Conservation (phyloP, 2,797 vertebrate genomes). For the Simalia tracyae region DNA sequence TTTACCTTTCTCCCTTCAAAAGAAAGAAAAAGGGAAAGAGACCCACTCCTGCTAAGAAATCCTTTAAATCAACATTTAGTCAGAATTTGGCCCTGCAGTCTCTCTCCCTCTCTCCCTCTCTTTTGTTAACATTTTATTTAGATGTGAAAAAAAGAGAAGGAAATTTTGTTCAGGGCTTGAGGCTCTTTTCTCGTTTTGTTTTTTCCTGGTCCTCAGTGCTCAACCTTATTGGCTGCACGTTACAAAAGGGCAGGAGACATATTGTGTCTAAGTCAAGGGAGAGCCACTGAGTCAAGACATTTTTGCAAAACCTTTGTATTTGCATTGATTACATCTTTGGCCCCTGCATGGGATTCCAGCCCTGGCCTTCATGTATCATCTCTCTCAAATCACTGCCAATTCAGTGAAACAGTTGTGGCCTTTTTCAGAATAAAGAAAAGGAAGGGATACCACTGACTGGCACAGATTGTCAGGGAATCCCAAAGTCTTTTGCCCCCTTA, state of each 20-base stretch:
- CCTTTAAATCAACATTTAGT: constrained; percentile 74
- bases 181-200: constrained; percentile 69
- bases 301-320: constrained; percentile 43
- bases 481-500: background rate
- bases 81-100: constrained; percentile 67
- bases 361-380: background rate
- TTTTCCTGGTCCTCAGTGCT: constrained; percentile 71
- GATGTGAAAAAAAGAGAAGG: constrained; percentile 47
- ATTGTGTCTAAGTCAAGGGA: constrained; percentile 73
- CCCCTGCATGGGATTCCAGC: background rate
- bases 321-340: constrained; percentile 59
- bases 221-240: constrained; percentile 57
- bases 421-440: constrained; percentile 1
- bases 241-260: constrained; percentile 69
- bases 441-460: background rate
- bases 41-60: constrained; percentile 60
- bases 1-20: constrained; percentile 67
- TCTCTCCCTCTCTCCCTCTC: constrained; percentile 51
- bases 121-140: constrained; percentile 62
- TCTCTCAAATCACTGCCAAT: background rate
- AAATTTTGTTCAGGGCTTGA: constrained; percentile 71
- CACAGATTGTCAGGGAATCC: background rate
- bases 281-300: constrained; percentile 66
- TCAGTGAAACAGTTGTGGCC: background rate
- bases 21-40: constrained; percentile 23